Percentiles rank a stretch among this genome's conserved stretches.
phyloP scores from a whole-genome alignment of 2,113 vertebrate species.

The Petrocephalus zakoni region DNA sequence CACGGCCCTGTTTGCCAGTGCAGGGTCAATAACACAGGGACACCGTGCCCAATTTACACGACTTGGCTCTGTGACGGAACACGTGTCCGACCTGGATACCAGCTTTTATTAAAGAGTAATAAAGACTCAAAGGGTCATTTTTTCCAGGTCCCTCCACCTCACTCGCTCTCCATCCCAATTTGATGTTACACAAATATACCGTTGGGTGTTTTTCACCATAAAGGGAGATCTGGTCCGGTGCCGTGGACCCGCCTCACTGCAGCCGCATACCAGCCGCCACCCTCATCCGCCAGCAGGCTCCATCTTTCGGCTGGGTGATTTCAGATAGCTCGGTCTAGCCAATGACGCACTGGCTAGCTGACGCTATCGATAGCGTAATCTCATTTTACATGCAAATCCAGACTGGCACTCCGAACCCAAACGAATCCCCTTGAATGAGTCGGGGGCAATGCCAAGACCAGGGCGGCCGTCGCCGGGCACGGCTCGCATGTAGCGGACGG shows the following conservation, averaged over 20 bases:
- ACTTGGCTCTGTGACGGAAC: neutral
- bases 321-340: neutral
- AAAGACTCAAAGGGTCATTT: slow-evolving; percentile 6
- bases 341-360: neutral
- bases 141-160: neutral
- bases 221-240: neutral
- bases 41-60: neutral
- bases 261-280: neutral
- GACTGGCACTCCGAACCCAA: neutral
- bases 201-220: neutral
- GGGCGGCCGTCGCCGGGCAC: neutral
- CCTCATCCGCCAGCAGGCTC: neutral
- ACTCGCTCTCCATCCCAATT: neutral
- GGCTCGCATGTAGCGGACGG: neutral
- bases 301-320: neutral
- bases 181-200: slow-evolving; percentile 9
- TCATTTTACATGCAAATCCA: slow-evolving; percentile 2
- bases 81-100: neutral
- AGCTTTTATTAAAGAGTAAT: slow-evolving; percentile 3
- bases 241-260: neutral
- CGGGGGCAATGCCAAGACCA: neutral
- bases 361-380: neutral
- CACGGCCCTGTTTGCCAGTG: neutral
- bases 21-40: neutral
- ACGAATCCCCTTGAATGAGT: neutral